These are phyloP conservation scores for Leuciscus idus DNA, from an alignment of 2,113 vertebrate species.

Conservation along the genomic window DNA sequence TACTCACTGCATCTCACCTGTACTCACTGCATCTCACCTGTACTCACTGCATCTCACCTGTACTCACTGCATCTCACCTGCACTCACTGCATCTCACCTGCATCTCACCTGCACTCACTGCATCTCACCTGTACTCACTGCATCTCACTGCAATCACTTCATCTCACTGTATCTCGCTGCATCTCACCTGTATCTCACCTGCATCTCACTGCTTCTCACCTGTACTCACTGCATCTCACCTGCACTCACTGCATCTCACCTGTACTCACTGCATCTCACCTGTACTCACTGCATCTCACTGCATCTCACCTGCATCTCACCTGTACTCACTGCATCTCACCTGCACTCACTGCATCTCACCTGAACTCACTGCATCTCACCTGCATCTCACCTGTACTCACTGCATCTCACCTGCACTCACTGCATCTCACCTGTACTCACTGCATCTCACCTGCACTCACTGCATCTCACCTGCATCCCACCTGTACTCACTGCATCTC, in stretches of 20 bases:
- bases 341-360: background rate
- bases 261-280: no score
- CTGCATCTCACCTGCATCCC: background rate
- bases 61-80: conserved; percentile 71
- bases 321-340: no score
- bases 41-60: background rate
- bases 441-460: background rate
- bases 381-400: background rate
- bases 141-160: no score
- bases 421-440: background rate
- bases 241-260: background rate
- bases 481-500: no score
- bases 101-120: no score
- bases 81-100: no score
- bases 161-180: no score
- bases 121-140: no score
- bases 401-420: background rate
- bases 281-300: background rate
- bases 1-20: no score
- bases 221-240: background rate
- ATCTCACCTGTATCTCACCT: no score
- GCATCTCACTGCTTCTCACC: no score
- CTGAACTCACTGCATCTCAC: background rate
- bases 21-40: background rate
- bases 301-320: background rate